phyloP scores from a whole-genome alignment of 2,797 vertebrate species.

The Centropyge bicolor region DNA sequence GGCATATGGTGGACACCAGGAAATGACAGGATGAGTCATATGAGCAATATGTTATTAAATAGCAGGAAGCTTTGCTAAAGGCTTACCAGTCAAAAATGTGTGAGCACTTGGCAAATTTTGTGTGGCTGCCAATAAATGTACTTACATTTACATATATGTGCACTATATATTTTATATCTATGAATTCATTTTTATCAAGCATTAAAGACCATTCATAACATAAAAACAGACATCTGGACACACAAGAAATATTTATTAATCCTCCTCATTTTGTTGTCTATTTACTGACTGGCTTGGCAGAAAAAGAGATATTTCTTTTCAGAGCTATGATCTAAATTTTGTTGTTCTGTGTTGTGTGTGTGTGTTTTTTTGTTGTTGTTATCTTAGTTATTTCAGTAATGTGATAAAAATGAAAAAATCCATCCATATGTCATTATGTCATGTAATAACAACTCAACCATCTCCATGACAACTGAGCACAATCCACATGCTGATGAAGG shows the following conservation, averaged over 20 bases:
- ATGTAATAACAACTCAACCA: too few relatives aligned
- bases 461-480: background rate
- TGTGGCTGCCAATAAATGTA: slow-evolving; percentile 14
- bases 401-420: background rate
- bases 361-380: too few relatives aligned
- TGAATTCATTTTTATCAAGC: background rate
- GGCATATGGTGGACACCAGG: background rate
- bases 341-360: background rate
- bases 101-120: slow-evolving; percentile 12
- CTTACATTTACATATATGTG: background rate
- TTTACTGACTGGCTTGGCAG: background rate
- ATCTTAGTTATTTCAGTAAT: background rate
- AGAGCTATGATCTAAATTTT: background rate
- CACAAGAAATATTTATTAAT: background rate
- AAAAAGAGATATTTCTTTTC: background rate
- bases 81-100: slow-evolving; percentile 7
- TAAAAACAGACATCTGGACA: background rate
- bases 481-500: background rate
- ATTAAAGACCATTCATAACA: background rate
- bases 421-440: background rate
- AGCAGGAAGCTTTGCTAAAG: slow-evolving; percentile 10
- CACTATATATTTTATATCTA: background rate
- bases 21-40: slow-evolving; percentile 36
- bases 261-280: background rate
- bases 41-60: slow-evolving; percentile 44